Evolutionary conservation across 2,113 vertebrate genomes (phyloP).

Genomic region (Cebidichthys violaceus): DNA sequence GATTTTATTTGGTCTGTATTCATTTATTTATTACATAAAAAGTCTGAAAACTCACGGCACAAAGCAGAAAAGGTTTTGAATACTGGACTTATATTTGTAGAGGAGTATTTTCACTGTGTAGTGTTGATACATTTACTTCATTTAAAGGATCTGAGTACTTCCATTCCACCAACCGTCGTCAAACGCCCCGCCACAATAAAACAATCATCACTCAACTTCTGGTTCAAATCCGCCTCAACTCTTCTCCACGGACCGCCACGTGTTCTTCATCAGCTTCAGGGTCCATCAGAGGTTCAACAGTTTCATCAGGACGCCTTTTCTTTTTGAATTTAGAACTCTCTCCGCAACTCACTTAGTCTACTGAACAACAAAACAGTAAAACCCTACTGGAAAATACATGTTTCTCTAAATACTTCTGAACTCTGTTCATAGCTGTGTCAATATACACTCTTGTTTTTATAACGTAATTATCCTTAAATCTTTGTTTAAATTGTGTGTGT

Average conservation of each 20-base stretch:
- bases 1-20: not conserved
- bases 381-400: not conserved
- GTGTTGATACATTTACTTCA: not conserved
- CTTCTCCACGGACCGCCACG: not conserved
- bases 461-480: not conserved
- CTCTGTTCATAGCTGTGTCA: not conserved
- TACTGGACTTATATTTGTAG: not conserved
- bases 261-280: not conserved
- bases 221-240: no score
- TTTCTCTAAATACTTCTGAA: not conserved
- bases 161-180: no score
- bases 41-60: not conserved
- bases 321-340: no score
- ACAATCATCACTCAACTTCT: no score
- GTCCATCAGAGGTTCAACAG: not conserved
- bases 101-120: not conserved
- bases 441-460: not conserved
- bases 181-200: no score
- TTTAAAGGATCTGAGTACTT: not conserved
- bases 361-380: no score
- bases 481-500: not conserved
- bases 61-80: not conserved
- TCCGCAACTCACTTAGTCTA: no score
- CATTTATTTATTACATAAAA: not conserved
- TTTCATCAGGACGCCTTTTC: not conserved